Evolutionary conservation across 2,888 invertebrate genomes (phyloP).

Genomic region (Acronicta psi): DNA sequence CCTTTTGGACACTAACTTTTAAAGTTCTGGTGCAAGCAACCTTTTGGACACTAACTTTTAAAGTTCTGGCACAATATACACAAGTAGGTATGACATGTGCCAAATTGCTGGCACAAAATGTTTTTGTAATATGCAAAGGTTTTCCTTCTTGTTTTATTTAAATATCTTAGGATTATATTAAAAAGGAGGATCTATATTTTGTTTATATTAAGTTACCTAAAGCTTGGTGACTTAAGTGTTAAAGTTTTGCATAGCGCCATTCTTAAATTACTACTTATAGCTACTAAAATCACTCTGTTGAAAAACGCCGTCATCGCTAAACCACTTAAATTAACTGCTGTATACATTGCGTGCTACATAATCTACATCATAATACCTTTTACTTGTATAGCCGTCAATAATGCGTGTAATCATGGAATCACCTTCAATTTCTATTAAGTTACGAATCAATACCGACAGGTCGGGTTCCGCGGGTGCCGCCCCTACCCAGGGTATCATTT

Average conservation of each 20-base stretch:
- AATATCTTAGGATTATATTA: background rate
- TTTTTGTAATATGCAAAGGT: slow-evolving; percentile 33
- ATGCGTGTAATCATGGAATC: slow-evolving; percentile 29
- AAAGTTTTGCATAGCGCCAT: no score
- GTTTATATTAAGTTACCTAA: no score
- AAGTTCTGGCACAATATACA: slow-evolving; percentile 29
- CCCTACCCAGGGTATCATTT: slow-evolving; percentile 12
- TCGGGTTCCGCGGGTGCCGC: slow-evolving; percentile 21
- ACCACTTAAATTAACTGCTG: slow-evolving; percentile 7
- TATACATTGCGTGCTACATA: slow-evolving; percentile 28
- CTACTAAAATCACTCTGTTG: background rate
- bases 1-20: background rate
- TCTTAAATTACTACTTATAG: no score
- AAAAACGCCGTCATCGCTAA: background rate
- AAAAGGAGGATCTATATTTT: no score
- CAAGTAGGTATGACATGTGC: slow-evolving; percentile 7
- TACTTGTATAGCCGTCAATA: slow-evolving; percentile 25
- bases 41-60: background rate
- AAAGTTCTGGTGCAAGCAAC: slow-evolving; percentile 30
- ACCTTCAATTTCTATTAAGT: slow-evolving; percentile 41
- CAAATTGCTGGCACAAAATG: slow-evolving; percentile 28
- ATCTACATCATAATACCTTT: slow-evolving; percentile 29
- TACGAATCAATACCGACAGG: slow-evolving; percentile 30
- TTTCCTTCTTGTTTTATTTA: background rate
- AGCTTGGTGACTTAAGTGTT: no score